These are phyloP conservation scores for Drosophila bifasciata DNA, from an alignment of 1,140 invertebrate species.

Conservation along the genomic window DNA sequence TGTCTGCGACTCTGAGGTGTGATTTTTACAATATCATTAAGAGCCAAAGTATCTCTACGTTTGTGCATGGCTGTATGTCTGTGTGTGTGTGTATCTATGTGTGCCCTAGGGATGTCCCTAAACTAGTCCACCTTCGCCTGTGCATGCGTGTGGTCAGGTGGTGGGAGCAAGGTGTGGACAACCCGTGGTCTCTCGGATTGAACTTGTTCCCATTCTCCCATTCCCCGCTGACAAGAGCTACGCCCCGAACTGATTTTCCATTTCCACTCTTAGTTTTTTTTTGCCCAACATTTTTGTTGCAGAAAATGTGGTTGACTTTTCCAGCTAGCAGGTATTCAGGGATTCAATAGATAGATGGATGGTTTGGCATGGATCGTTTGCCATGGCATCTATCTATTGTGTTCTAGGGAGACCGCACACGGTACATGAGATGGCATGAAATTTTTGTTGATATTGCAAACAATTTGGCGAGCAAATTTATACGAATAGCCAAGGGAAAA, in stretches of 20 bases:
- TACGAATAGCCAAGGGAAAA: conserved; percentile 3
- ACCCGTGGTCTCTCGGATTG: conserved; percentile 66
- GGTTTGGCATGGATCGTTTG: conserved; percentile 13
- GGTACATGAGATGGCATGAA: conserved; percentile 57
- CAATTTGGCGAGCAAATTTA: conserved; percentile 53
- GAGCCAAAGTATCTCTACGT: conserved; percentile 2
- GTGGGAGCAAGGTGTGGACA: conserved; percentile 77
- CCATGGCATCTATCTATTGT: conserved; percentile 19
- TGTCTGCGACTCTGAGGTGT: conserved; percentile 63
- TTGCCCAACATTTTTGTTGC: conserved; percentile 28
- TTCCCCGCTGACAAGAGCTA: conserved; percentile 67
- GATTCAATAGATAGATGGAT: conserved; percentile 33
- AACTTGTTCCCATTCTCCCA: conserved; percentile 45
- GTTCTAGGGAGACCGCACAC: conserved; percentile 61
- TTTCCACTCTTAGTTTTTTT: conserved; percentile 4
- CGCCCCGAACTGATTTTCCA: conserved; percentile 65
- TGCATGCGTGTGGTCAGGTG: conserved; percentile 69
- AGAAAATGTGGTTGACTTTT: conserved; percentile 41
- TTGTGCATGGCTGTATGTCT: conserved; percentile 9
- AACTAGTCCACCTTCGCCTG: conserved; percentile 40
- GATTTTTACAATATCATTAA: conserved; percentile 83
- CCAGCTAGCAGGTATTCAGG: conserved; percentile 32
- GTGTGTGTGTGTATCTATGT: conserved; percentile 20
- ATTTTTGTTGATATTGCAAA: conserved; percentile 77
- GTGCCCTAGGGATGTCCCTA: conserved; percentile 26